Conservation (phyloP, 2,797 vertebrate genomes). For the Tokudaia tokunoshimensis region DNA sequence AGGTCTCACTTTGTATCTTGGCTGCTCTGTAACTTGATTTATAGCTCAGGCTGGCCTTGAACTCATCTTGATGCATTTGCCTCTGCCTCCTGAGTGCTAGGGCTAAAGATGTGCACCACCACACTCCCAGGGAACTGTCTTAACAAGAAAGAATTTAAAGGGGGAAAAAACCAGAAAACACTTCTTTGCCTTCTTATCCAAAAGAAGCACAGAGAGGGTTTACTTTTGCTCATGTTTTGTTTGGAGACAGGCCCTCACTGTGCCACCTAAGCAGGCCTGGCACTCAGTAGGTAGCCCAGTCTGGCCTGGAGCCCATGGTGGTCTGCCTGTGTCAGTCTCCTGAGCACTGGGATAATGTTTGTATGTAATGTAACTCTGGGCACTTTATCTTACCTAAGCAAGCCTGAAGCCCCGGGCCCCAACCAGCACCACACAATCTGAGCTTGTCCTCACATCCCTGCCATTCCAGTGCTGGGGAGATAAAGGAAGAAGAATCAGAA, state of each 20-base stretch:
- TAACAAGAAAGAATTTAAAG: slow-evolving; percentile 34
- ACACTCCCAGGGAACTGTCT: not conserved
- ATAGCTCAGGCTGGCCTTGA: not conserved
- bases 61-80: not conserved
- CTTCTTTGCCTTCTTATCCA: slow-evolving; percentile 39
- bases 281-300: not conserved
- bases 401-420: not conserved
- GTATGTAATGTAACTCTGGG: not conserved
- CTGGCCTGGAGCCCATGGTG: not conserved
- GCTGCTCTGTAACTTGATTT: no score
- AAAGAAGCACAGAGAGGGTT: slow-evolving; percentile 25
- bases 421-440: not conserved
- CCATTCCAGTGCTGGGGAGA: not conserved
- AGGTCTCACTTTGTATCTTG: not conserved
- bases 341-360: not conserved
- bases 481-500: not conserved
- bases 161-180: not conserved
- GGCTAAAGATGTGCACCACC: not conserved
- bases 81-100: not conserved
- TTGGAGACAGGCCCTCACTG: not conserved
- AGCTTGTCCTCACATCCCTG: not conserved
- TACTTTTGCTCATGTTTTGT: not conserved
- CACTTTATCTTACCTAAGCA: not conserved
- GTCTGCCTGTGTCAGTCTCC: not conserved
- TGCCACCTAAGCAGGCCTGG: not conserved